Evolutionary conservation across 2,113 vertebrate species (phyloP), one percentile per base, ranked within the genome.

Genomic region (Hemiprocne comata): DNA sequence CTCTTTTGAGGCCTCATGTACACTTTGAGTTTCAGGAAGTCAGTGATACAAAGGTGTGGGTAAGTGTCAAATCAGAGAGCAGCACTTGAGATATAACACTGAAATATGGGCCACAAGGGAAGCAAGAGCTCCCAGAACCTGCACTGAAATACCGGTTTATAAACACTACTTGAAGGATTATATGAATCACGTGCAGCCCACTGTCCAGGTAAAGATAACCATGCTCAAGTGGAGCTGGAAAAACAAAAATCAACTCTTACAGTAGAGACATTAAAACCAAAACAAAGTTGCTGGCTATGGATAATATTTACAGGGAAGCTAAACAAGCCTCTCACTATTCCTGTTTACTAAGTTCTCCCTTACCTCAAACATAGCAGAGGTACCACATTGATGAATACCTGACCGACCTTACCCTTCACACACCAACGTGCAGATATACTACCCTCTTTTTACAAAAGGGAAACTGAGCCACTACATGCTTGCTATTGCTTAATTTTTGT

Each of bases 11-110:
- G 51, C 50, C 70, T 78, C 89, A 46, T 58, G 48, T 71, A 50
- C 76, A 50, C 76, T 84, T 13, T 34, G 58, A 85, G 69, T 73
- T 73, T 85, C 87, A 80, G 64, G 58, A 95, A 80, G 81, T 77
- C 81, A 73, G 36, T 51, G 73, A 51, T 8, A 69, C 21, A 86
- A 62, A 93, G 69, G 54, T 89, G 66, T 54, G 87, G 62, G 16
- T n/a, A 87, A 87, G 81, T 31, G 75, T n/a, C 95, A 73, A 82
- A 85, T 61, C 71, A 42, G 74, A 92, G 75, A 57, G 48, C 51
- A 74, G 81, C 60, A 80, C 78, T 79, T 73, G 50, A 82, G 66
- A 62, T 13, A 1, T 2, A 73, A 73, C 3, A 10, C 70, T 78
- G 38, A 93, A 78, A 93, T 75, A 76, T 0, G 10, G 54, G 51